These are phyloP conservation scores for Dysdera silvatica DNA, from an alignment of 1,140 invertebrate genomes.

Conservation along the genomic window DNA sequence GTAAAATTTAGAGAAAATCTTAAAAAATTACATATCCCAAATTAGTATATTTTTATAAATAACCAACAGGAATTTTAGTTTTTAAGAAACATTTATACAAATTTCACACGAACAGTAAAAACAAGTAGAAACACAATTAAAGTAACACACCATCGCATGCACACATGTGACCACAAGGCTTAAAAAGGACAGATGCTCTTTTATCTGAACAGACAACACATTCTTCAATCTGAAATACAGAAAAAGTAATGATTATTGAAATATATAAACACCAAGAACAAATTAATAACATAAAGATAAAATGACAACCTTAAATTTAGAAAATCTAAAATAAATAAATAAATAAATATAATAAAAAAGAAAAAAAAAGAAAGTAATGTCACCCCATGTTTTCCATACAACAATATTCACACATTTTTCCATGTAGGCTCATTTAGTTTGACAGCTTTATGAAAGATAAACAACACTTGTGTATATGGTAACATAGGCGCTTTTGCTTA, in stretches of 20 bases:
- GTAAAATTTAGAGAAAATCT: too few relatives aligned
- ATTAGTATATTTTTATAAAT: too few relatives aligned
- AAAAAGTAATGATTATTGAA: slow-evolving; percentile 20
- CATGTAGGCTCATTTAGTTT: too few relatives aligned
- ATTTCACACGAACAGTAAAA: not conserved
- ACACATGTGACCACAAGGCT: slow-evolving; percentile 90
- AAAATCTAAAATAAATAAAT: too few relatives aligned
- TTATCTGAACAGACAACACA: slow-evolving; percentile 93
- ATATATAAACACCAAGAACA: slow-evolving; percentile 1
- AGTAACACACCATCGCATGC: slow-evolving; percentile 61
- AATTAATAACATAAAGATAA: not conserved
- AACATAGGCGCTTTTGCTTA: too few relatives aligned
- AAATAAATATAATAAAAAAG: too few relatives aligned
- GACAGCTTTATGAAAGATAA: too few relatives aligned
- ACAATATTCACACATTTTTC: too few relatives aligned
- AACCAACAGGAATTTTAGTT: not conserved
- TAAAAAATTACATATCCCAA: not conserved
- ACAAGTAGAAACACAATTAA: not conserved
- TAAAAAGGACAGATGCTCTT: slow-evolving; percentile 80
- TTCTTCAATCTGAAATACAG: slow-evolving; percentile 71
- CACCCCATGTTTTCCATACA: too few relatives aligned
- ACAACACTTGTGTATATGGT: too few relatives aligned
- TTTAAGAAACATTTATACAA: slow-evolving; percentile 1
- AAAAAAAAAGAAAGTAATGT: too few relatives aligned
- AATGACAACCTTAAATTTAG: slow-evolving; percentile 32